These are phyloP conservation scores for Calliopsis andreniformis DNA, from an alignment of 1,140 invertebrate species.

Conservation along the genomic window DNA sequence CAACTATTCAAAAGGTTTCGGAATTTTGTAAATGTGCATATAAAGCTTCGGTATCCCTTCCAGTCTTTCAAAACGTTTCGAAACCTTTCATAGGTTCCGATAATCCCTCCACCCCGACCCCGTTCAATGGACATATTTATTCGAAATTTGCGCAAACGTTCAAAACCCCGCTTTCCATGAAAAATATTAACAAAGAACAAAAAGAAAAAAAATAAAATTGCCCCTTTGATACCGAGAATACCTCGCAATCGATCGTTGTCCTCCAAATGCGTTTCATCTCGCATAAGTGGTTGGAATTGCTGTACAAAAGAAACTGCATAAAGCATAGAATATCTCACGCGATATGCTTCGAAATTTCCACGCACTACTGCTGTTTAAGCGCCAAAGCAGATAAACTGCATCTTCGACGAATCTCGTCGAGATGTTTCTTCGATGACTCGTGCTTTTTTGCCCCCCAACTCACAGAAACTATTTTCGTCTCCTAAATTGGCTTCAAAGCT, in stretches of 20 bases:
- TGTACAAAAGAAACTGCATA: constrained; percentile 43
- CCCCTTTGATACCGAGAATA: constrained; percentile 47
- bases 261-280: constrained; percentile 46
- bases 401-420: neutral
- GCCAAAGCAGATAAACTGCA: neutral
- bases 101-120: constrained; percentile 6
- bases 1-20: constrained; percentile 93
- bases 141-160: constrained; percentile 31
- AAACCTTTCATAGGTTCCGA: constrained; percentile 21
- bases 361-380: constrained; percentile 15
- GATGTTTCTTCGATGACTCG: neutral
- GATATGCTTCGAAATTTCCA: constrained; percentile 38
- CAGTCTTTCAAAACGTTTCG: constrained; percentile 56
- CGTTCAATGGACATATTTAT: constrained; percentile 46
- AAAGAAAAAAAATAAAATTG: constrained; percentile 10
- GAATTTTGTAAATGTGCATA: constrained; percentile 86
- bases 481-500: constrained; percentile 48
- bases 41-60: constrained; percentile 50
- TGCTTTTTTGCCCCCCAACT: neutral
- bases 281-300: constrained; percentile 15
- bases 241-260: constrained; percentile 53
- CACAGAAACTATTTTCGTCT: constrained; percentile 28
- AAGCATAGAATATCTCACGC: neutral
- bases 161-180: constrained; percentile 24
- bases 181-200: constrained; percentile 25